These are phyloP conservation scores for Lagothrix lagotricha DNA, from an alignment of 2,797 vertebrate species.

Conservation along the genomic window DNA sequence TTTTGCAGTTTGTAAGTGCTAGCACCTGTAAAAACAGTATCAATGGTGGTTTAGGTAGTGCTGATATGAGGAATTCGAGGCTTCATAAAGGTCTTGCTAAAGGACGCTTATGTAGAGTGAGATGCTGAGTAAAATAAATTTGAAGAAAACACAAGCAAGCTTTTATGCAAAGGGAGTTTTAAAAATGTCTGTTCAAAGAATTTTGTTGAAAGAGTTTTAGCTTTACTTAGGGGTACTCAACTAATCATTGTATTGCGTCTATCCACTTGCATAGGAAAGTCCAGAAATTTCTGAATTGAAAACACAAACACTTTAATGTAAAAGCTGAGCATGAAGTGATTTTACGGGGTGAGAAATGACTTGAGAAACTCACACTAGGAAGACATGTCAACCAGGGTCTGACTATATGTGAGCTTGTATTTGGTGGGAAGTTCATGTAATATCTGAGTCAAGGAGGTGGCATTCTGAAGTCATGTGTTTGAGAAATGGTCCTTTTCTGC, in stretches of 20 bases:
- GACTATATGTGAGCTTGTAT: not conserved
- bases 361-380: not conserved
- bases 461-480: fast-evolving
- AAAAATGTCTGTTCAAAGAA: not conserved
- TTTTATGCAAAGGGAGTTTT: not conserved
- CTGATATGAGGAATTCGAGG: not conserved
- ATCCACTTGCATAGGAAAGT: not conserved
- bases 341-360: not conserved
- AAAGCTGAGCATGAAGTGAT: not conserved
- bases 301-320: not conserved
- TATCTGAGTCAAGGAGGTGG: not conserved
- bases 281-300: not conserved
- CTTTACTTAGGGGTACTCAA: not conserved
- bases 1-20: not conserved
- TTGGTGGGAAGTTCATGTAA: not conserved
- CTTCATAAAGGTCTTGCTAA: not conserved
- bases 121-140: not conserved
- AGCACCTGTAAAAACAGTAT: not conserved
- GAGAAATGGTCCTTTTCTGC: not conserved
- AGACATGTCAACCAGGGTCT: not conserved
- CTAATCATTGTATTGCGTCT: not conserved
- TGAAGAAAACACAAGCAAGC: not conserved
- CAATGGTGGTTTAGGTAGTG: not conserved
- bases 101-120: not conserved
- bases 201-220: not conserved